phyloP scores from a whole-genome alignment of 2,888 invertebrate genomes.

The Bombylius discolor region DNA sequence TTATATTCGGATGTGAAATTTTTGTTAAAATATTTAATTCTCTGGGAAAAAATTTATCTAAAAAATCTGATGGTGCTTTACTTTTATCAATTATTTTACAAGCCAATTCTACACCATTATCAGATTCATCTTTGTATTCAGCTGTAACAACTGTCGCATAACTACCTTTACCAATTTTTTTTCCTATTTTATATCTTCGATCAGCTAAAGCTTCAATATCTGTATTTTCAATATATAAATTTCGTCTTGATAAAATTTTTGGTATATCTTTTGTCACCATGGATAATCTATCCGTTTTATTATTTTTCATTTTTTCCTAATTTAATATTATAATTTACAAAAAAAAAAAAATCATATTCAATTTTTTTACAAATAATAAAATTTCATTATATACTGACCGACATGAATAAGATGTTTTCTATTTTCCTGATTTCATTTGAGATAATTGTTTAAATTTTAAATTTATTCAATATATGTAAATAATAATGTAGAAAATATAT shows the following conservation, averaged over 20 bases:
- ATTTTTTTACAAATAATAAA: too few species aligned
- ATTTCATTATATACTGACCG: too few species aligned
- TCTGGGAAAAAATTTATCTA: constrained; percentile 84
- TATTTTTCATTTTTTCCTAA: too few species aligned
- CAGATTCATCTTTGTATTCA: constrained; percentile 57
- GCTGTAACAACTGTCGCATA: constrained; percentile 84
- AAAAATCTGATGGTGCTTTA: constrained; percentile 77
- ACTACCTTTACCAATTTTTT: constrained; percentile 82
- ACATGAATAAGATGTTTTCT: too few species aligned
- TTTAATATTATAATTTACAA: too few species aligned
- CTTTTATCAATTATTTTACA: constrained; percentile 87
- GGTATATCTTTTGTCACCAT: neutral
- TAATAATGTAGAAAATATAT: neutral
- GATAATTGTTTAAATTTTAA: too few species aligned
- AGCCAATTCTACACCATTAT: constrained; percentile 52
- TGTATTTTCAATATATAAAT: constrained; percentile 57
- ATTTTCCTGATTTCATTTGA: too few species aligned
- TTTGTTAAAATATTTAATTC: constrained; percentile 81
- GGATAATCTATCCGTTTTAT: too few species aligned
- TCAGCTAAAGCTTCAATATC: constrained; percentile 75
- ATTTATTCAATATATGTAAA: too few species aligned
- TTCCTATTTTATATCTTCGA: constrained; percentile 66
- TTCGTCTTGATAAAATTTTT: neutral
- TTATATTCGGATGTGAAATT: constrained; percentile 81
- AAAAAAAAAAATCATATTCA: too few species aligned